Evolutionary conservation across 2,888 invertebrate species (phyloP), one percentile per base, ranked within the genome.

Genomic region (Drosophila kanekoi): DNA sequence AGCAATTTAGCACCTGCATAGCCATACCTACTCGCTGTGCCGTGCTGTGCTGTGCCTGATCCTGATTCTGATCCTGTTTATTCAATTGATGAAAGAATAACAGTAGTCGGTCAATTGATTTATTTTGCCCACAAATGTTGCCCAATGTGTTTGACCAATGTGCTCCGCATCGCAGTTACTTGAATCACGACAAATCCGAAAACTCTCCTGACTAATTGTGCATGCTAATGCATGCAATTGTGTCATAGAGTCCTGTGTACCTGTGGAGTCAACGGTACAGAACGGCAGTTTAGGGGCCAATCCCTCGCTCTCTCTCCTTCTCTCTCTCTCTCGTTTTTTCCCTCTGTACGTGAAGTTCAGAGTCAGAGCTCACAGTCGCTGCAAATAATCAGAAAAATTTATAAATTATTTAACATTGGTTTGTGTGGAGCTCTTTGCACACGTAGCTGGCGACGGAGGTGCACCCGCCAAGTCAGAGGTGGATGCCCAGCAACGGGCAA

Each of bases 221-320:
- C 79, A 85, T 85, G 85, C 89, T 88, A 85, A 85, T 85, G 87
- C 81, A 85, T 85, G 87, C 89, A 85, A 84, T 73, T 85, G 85
- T 85, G 85, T 73, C 89, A 83, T 51, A 56, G 72, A 81, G 68
- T 85, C 81, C 72, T 87, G 87, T 87, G 87, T 81, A 81, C 87
- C 87, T 81, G 81, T 32, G 59, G 77, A 68, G 63, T 75, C 79
- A 70, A 40, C 48, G 54, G 28, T 35, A 52, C 63, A 64, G 51
- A 54, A 63, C 57, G 53, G 67, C 61, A 59, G 56, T 65, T 76
- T 48, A 70, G 67, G 72, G 47, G 66, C 51, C 53, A 58, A 16
- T 43, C 32, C 20, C 10, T 18, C 20, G 3, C 52, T 2, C 40
- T 1, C 23, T 14, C 37, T n/a, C 23, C 0, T 9, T 0, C 20